Percentiles rank a stretch among this genome's conserved stretches.
Conservation (phyloP, 2,888 invertebrate genomes). For the Peribatodes rhomboidaria region DNA sequence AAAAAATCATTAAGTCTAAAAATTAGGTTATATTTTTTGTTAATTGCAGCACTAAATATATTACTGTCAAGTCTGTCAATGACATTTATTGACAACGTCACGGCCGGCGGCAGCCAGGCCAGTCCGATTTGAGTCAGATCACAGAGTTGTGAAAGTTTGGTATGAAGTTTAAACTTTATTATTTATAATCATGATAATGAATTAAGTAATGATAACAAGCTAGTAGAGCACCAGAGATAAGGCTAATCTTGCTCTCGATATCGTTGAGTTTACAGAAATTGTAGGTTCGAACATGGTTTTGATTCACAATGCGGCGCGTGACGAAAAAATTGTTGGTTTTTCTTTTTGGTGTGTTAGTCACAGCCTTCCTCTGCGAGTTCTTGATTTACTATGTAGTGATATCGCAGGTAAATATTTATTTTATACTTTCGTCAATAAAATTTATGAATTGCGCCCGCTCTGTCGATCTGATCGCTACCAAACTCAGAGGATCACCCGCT, state of each 20-base stretch:
- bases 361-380: conserved; percentile 71
- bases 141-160: too few species aligned
- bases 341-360: conserved; percentile 62
- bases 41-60: not conserved
- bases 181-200: too few species aligned
- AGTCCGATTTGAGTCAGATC: too few species aligned
- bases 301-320: conserved; percentile 60
- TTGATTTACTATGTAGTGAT: conserved; percentile 73
- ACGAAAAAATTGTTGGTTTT: conserved; percentile 64
- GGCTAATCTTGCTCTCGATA: not conserved
- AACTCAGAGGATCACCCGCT: too few species aligned
- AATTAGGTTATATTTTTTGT: not conserved
- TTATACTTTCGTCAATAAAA: not conserved
- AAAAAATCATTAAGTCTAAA: too few species aligned
- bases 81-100: not conserved
- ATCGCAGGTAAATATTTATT: conserved; percentile 63
- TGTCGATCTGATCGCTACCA: too few species aligned
- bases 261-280: not conserved
- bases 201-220: conserved; percentile 1
- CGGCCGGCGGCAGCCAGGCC: too few species aligned
- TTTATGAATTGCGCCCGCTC: too few species aligned
- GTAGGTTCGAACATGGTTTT: conserved; percentile 4
- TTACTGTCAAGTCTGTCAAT: not conserved
- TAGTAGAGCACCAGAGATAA: conserved; percentile 2
- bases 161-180: too few species aligned